Evolutionary conservation across 2,113 vertebrate species (phyloP).

Genomic region (Erythrocercus mccallii): DNA sequence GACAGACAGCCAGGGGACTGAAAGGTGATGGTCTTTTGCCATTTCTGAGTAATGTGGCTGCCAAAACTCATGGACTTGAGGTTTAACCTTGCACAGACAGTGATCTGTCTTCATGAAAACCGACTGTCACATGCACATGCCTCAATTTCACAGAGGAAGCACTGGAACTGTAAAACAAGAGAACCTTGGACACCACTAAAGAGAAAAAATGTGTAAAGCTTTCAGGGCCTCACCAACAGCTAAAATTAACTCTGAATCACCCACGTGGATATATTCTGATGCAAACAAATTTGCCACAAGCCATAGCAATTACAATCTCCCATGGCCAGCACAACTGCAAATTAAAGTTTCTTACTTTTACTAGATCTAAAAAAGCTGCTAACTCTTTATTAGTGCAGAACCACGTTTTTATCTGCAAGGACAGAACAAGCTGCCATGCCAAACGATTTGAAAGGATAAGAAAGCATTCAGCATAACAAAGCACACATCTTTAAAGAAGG

Average conservation of each 20-base stretch:
- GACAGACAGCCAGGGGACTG: slow-evolving; percentile 18
- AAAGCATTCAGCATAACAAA: slow-evolving; percentile 6
- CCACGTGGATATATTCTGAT: neutral
- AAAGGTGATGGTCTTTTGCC: slow-evolving; percentile 58
- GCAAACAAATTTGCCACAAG: slow-evolving; percentile 2
- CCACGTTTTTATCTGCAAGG: neutral
- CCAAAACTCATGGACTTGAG: slow-evolving; percentile 61
- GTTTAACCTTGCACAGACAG: slow-evolving; percentile 76
- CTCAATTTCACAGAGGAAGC: slow-evolving; percentile 75
- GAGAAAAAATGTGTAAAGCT: slow-evolving; percentile 68
- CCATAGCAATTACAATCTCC: neutral
- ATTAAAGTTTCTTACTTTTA: neutral
- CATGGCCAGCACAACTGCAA: neutral
- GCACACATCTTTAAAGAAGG: neutral
- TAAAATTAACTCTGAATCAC: slow-evolving; percentile 63
- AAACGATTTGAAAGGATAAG: neutral
- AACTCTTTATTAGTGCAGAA: slow-evolving; percentile 1
- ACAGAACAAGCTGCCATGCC: neutral
- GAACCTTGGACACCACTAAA: slow-evolving; percentile 68
- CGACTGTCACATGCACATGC: slow-evolving; percentile 65
- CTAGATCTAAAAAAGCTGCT: neutral
- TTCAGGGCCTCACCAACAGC: slow-evolving; percentile 19
- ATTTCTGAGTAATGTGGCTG: slow-evolving; percentile 69
- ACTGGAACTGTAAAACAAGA: slow-evolving; percentile 40
- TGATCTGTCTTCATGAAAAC: slow-evolving; percentile 78